Evolutionary conservation across 2,797 vertebrate species (phyloP), one percentile per base, ranked within the genome.

Genomic region (Margarornis squamiger): DNA sequence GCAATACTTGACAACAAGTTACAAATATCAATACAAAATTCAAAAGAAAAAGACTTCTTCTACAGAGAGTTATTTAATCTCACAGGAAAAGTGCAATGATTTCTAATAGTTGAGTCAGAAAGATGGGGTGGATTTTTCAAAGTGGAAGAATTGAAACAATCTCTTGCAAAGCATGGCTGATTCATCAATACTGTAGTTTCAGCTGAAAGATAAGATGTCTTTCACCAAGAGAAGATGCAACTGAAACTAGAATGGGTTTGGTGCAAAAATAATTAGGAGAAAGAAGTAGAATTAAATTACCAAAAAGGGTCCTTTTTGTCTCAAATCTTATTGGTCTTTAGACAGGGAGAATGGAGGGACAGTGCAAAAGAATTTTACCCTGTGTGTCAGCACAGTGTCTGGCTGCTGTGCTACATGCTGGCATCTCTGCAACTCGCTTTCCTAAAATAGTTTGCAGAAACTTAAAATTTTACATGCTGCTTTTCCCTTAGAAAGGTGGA

Each of bases 111-210:
- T 67, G 45, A 84, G n/a, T 46, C 7, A 72, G 84, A 63, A 81
- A 74, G 14, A 34, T 0, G 0, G 29, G 14, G 12, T 10, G 0
- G n/a, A n/a, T 57, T 49, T 83, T 92, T 67, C 23, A 4, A 86
- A 77, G 61, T 20, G 14, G n/a, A 68, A 29, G 46, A 63, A 65
- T 10, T 54, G 36, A 72, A 95, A 66, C 14, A 30, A 38, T 26
- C 29, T 46, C 39, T 82, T 43, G 67, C n/a, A 74, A 46, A 72
- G 29, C 22, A 16, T 4, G 15, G 54, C 16, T 68, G 61, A 72
- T 68, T 65, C n/a, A 72, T 90, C 61, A 57, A 3, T 43, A 45
- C 15, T 4, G 4, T 41, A n/a, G 22, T 51, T 75, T 63, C 48
- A 66, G 63, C 4, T 45, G 39, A 72, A 8, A 9, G 34, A 39